A percentile compares a stretch with the other conserved stretches of the same genome.
Evolutionary conservation across 1,140 invertebrate species (phyloP).

Genomic region (Drosophila grimshawi): DNA sequence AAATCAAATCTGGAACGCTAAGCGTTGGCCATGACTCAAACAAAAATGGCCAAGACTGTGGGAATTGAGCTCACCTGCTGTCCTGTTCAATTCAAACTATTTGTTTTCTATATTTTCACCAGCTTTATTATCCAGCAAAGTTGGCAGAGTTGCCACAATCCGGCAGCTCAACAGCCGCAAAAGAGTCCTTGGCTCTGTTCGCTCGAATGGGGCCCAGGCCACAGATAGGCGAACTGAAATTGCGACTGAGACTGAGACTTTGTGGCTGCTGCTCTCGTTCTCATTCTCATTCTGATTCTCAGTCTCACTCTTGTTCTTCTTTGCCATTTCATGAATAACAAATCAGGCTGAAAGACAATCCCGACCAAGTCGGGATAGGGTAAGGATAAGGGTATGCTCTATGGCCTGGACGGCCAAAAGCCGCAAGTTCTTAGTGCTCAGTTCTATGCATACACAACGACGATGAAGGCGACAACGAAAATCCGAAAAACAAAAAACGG

Average conservation of each 20-base stretch:
- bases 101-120: constrained; percentile 8
- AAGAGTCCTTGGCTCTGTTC: constrained; percentile 65
- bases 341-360: constrained; percentile 80
- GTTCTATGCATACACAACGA: constrained; percentile 71
- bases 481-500: constrained; percentile 69
- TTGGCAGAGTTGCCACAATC: constrained; percentile 34
- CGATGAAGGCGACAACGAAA: constrained; percentile 44
- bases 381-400: constrained; percentile 20
- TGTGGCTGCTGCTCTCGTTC: constrained; percentile 27
- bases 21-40: neutral
- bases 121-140: constrained; percentile 70
- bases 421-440: constrained; percentile 55
- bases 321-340: constrained; percentile 78
- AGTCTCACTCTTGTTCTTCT: constrained; percentile 4
- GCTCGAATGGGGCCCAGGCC: constrained; percentile 25
- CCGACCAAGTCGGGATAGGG: constrained; percentile 20
- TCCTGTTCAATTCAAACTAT: constrained; percentile 31
- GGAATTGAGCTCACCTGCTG: constrained; percentile 34
- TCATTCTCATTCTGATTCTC: neutral
- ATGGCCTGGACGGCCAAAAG: constrained; percentile 68
- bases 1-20: constrained; percentile 24
- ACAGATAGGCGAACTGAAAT: neutral
- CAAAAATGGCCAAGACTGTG: constrained; percentile 6
- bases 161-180: constrained; percentile 37
- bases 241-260: neutral